Base-by-base conservation (phyloP, 2,888 invertebrate genomes). In the Tachina grossa region DNA sequence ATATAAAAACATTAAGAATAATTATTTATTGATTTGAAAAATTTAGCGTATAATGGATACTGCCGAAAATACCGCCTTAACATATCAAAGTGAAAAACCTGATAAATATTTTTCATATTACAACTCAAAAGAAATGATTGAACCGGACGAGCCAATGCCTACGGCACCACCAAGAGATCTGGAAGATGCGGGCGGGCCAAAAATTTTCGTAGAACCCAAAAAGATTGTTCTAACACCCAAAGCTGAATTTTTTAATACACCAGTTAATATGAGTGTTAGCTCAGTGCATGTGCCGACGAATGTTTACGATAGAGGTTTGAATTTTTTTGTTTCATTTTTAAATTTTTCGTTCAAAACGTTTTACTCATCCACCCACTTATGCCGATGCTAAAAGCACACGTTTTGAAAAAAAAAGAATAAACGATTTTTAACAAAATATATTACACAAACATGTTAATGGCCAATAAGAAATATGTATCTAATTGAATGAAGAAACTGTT, bases 281-380 rank as follows among this genome's bases (percentile, higher is more conserved):
- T 97, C 98, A 86, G 97, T 98, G 57, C 98, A 98, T 92, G 97
- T 99, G 66, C 98, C 99, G 47, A 98, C 98, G 85, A 98, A 98
- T 93, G 98, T 99, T 82, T 98, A 96, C 92, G 97, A 98, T 90
- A 95, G 96, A 95, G 96, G 96, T 96, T 93, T 93, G 94, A 92
- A 87, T 72, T 87, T 77, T 79, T 78, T 82, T 57, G 47, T 82
- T 84, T 63, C 59, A 57, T 65, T 69, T 63, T 66, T 6, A 63
- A 72, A 71, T 31, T 53, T 74, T 59, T 2, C 66, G 47, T 77
- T 71, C 19, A 57, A 77, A 71, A 51, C 14, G 22, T 57, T 75
- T 63, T 65, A 59, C 57, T 71, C 72, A 76, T 13, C 4, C 45
- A 77, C 68, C 59, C 84, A 83, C 71, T 76, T 77, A 82, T 69